Conservation (phyloP, 2,888 invertebrate genomes). For the Apamea sordens region DNA sequence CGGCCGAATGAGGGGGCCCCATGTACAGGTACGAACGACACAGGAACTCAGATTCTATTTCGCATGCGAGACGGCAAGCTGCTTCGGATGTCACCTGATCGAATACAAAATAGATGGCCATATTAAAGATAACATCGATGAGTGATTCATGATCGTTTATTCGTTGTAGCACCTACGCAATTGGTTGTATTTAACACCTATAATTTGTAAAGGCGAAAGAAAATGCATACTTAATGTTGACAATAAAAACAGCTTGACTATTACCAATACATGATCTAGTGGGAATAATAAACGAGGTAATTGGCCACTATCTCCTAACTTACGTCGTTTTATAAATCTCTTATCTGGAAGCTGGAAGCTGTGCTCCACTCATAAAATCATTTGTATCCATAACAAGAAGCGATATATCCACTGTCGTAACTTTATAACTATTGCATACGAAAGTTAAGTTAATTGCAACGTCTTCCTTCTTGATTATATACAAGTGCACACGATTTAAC, state of each 20-base stretch:
- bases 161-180: constrained; percentile 36
- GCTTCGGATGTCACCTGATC: constrained; percentile 94
- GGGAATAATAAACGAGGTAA: constrained; percentile 19
- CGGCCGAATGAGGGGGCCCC: constrained; percentile 94
- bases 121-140: constrained; percentile 55
- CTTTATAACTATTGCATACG: constrained; percentile 49
- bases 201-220: constrained; percentile 15
- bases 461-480: constrained; percentile 56
- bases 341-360: constrained; percentile 7
- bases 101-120: constrained; percentile 66
- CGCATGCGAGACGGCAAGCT: constrained; percentile 97
- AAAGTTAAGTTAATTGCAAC: constrained; percentile 57
- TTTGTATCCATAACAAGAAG: constrained; percentile 32
- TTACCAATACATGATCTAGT: neutral
- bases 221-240: neutral
- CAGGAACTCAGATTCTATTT: constrained; percentile 97
- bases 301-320: neutral
- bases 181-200: constrained; percentile 29
- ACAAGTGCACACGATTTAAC: constrained; percentile 65
- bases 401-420: constrained; percentile 46
- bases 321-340: constrained; percentile 26
- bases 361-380: constrained; percentile 23
- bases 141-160: constrained; percentile 54
- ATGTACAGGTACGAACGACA: constrained; percentile 96
- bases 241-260: constrained; percentile 1